Conservation (phyloP, 2,113 vertebrate species). For the Arvicanthis niloticus region DNA sequence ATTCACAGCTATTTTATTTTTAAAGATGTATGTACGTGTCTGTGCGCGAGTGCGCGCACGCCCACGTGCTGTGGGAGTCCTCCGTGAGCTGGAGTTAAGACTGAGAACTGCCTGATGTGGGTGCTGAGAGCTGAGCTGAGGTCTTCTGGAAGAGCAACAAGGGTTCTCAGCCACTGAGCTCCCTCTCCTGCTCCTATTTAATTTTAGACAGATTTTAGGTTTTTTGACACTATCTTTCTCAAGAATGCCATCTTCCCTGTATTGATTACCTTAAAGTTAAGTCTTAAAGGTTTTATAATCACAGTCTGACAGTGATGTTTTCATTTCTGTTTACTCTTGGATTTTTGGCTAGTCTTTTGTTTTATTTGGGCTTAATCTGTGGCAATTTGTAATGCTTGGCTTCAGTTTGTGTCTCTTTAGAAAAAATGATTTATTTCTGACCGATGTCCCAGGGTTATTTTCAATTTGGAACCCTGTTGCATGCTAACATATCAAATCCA, state of each 20-base stretch:
- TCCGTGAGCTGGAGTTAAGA: not conserved
- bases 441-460: not conserved
- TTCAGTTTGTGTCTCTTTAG: not conserved
- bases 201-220: not conserved
- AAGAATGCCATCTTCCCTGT: not conserved
- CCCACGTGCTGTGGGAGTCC: not conserved
- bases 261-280: not conserved
- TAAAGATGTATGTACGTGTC: not conserved
- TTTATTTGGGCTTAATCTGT: not conserved
- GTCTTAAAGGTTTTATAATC: conserved; percentile 12
- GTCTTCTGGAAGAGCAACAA: not conserved
- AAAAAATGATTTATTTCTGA: conserved; percentile 39
- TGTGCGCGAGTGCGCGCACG: not conserved
- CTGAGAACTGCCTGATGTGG: not conserved
- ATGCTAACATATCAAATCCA: conserved; percentile 18
- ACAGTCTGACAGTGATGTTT: not conserved
- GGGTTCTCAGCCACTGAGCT: not conserved
- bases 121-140: not conserved
- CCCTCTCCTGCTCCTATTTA: not conserved
- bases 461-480: not conserved
- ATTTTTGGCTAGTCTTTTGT: not conserved
- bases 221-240: not conserved
- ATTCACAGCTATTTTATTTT: not conserved
- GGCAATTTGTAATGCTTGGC: not conserved
- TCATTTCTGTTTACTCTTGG: not conserved